A percentile compares a stretch with the other conserved stretches of the same genome.
Evolutionary conservation across 2,113 vertebrate species (phyloP).

Genomic region (Neodontobutis hainanensis): DNA sequence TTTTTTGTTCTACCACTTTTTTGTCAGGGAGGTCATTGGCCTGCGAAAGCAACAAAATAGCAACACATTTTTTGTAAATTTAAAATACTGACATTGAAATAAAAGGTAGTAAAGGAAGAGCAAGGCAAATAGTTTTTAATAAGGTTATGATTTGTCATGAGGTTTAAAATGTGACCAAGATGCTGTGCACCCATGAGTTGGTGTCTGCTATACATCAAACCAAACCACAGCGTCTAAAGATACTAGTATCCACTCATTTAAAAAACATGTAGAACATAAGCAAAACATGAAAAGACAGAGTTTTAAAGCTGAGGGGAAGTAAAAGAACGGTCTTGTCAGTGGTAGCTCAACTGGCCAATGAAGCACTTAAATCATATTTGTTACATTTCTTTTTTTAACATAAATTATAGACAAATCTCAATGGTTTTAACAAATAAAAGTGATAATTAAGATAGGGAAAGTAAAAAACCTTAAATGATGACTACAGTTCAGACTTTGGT

Average conservation of each 20-base stretch:
- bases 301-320: constrained; percentile 49
- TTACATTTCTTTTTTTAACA: constrained; percentile 28
- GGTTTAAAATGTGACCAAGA: constrained; percentile 54
- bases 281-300: constrained; percentile 19
- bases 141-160: constrained; percentile 47
- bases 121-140: constrained; percentile 46
- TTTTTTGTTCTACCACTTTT: constrained; percentile 94
- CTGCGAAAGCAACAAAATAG: constrained; percentile 85
- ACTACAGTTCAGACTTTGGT: constrained; percentile 64
- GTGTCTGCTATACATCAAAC: constrained; percentile 31
- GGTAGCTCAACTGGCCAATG: constrained; percentile 56
- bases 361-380: constrained; percentile 34
- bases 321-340: constrained; percentile 35
- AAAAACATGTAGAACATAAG: constrained; percentile 7
- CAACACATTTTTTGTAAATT: constrained; percentile 88
- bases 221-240: constrained; percentile 34
- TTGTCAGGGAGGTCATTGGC: constrained; percentile 90
- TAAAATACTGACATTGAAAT: constrained; percentile 85
- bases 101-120: constrained; percentile 49
- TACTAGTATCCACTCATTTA: no score
- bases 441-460: constrained; percentile 16
- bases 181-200: constrained; percentile 52
- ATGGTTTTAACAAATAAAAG: constrained; percentile 23
- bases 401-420: constrained; percentile 17
- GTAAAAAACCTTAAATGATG: constrained; percentile 35